A percentile compares a stretch with the other conserved stretches of the same genome.
Conservation (phyloP, 2,888 invertebrate genomes). For the Poecilobothrus nobilitatus region DNA sequence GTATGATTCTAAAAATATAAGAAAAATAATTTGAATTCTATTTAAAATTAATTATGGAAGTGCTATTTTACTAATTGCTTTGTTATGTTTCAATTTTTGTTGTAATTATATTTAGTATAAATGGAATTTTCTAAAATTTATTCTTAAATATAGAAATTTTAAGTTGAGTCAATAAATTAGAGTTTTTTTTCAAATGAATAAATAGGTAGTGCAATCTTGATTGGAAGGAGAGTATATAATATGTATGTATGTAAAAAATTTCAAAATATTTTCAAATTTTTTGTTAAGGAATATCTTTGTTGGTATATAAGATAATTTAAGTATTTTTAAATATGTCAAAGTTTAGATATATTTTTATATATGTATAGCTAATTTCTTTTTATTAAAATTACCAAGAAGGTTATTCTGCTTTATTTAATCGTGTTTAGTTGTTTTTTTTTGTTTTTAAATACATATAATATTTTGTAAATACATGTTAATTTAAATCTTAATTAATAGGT, state of each 20-base stretch:
- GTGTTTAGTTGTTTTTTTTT: too few relatives aligned
- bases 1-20: not conserved
- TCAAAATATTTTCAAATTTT: not conserved
- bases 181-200: not conserved
- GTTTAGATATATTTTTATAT: too few relatives aligned
- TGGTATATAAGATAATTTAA: not conserved
- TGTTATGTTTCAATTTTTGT: not conserved
- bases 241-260: not conserved
- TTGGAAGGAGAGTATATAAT: not conserved
- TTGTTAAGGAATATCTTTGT: not conserved
- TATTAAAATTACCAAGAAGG: not conserved
- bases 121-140: not conserved
- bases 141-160: not conserved
- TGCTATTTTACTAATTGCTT: not conserved
- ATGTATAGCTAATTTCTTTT: not conserved
- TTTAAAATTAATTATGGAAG: not conserved
- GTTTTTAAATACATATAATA: too few relatives aligned
- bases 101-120: too few relatives aligned
- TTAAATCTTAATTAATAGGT: not conserved
- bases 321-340: not conserved
- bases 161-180: not conserved
- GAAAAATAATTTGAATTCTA: not conserved
- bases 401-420: not conserved
- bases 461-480: too few relatives aligned
- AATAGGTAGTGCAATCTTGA: constrained; percentile 6